A percentile compares a stretch with the other conserved stretches of the same genome.
These are phyloP conservation scores for Palloptera scutellata DNA, from an alignment of 2,888 invertebrate species.

Conservation along the genomic window DNA sequence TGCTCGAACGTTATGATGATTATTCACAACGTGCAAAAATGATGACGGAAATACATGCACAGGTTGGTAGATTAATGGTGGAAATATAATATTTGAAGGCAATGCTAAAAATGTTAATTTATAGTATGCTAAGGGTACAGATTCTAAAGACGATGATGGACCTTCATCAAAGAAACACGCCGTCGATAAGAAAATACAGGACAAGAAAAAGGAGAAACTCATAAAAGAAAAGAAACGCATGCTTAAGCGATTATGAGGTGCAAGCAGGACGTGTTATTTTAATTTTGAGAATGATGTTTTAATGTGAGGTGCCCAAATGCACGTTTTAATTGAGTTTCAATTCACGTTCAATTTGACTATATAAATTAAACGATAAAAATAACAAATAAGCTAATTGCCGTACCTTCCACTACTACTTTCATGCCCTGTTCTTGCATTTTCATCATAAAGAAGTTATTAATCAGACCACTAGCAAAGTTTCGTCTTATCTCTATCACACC, in stretches of 20 bases:
- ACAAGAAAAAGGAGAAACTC: conserved; percentile 73
- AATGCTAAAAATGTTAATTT: neutral
- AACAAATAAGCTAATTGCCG: conserved; percentile 12
- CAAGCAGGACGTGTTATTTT: neutral
- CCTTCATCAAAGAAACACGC: conserved; percentile 87
- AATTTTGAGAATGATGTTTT: conserved; percentile 2
- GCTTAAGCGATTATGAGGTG: conserved; percentile 81
- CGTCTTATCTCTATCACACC: too few species aligned
- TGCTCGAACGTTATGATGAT: conserved; percentile 91
- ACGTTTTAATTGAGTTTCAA: too few species aligned
- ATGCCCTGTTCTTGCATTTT: too few species aligned
- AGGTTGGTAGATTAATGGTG: conserved; percentile 64
- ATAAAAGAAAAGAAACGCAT: conserved; percentile 86
- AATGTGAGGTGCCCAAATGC: conserved; percentile 4
- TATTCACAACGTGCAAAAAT: conserved; percentile 88
- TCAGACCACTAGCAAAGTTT: too few species aligned
- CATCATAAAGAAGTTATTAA: too few species aligned
- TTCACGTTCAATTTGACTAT: conserved; percentile 24
- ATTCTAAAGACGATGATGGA: conserved; percentile 68
- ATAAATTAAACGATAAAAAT: conserved; percentile 6
- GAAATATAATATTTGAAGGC: neutral
- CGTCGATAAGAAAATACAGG: conserved; percentile 79
- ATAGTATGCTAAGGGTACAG: conserved; percentile 66
- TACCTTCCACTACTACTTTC: too few species aligned
- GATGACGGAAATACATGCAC: conserved; percentile 92